A percentile compares a stretch with the other conserved stretches of the same genome.
These are phyloP conservation scores for Momotus momota DNA, from an alignment of 2,797 vertebrate species.

Conservation along the genomic window DNA sequence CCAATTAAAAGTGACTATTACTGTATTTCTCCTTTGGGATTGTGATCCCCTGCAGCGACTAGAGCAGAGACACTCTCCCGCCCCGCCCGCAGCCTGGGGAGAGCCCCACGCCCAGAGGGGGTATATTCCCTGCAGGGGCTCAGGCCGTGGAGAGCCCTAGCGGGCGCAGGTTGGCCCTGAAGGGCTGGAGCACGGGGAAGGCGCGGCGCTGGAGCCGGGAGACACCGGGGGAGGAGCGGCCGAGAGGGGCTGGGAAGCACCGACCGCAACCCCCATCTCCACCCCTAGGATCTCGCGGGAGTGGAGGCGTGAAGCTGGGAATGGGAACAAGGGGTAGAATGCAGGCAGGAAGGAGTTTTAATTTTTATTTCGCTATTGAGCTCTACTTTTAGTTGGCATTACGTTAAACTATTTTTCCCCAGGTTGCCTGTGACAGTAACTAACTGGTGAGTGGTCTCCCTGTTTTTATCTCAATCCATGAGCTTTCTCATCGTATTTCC, in stretches of 20 bases:
- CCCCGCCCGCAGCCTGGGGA: not conserved
- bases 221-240: not conserved
- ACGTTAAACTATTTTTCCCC: not conserved
- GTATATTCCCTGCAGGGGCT: not conserved
- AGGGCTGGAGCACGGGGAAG: not conserved
- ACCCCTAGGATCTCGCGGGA: too few species aligned
- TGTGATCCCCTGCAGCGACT: not conserved
- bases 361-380: not conserved
- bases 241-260: not conserved
- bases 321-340: fast-evolving
- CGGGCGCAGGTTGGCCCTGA: not conserved
- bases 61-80: too few species aligned
- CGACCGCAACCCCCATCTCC: too few species aligned
- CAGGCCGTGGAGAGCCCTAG: too few species aligned
- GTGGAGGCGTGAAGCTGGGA: fast-evolving
- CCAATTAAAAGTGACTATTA: not conserved
- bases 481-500: not conserved
- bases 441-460: not conserved
- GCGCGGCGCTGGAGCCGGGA: not conserved
- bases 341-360: not conserved
- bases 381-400: not conserved
- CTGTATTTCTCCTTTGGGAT: not conserved
- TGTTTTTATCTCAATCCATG: not conserved
- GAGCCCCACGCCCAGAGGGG: not conserved
- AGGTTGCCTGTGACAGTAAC: not conserved